Base-by-base conservation (phyloP, 2,888 invertebrate species). In the Hofmannophila pseudospretella region DNA sequence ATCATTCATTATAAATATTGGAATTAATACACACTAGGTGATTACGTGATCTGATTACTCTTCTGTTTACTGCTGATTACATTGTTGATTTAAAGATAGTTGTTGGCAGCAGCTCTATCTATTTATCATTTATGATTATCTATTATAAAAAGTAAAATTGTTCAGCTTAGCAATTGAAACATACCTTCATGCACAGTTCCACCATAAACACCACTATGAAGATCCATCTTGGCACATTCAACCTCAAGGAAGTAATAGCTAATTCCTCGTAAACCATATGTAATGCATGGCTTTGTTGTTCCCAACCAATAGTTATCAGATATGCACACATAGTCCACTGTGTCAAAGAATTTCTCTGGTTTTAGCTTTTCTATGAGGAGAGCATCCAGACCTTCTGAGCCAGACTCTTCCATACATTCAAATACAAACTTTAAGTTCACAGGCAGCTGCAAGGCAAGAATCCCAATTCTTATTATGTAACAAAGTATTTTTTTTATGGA, bases 281-380 rank as follows among this genome's bases (percentile, higher is more conserved):
- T 98, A 42, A 99, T 90, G 70, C 99, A 99, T 0, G 99, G 99
- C 66, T 96, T 97, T n/a, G 92, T 93, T 44, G 94, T 97, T 1
- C 99, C 98, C 41, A 99, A 82, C 99, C 99, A 99, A 72, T 99
- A 99, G 81, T 98, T 99, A 74, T 99, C 99, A 12, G 98, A 98
- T 66, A 99, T 98, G 73, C 98, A 98, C 9, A 98, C 96, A 81
- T 92, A 98, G 75, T 99, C 98, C 0, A 96, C 93, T 65, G 90
- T 90, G 36, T 91, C 88, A 22, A 98, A 89, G 75, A 97, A 98
- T 14, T 90, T 90, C 51, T 94, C 92, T 13, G 87, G 87, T 42
- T 86, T 84, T 23, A 87, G 49, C 34, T 82, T 53, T 22, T 82
- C 69, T 37, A 81, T 81, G 0, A 99, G 88, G 7, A 98, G 82